Conservation (phyloP, 2,797 vertebrate species). For the Crenuchus spilurus region DNA sequence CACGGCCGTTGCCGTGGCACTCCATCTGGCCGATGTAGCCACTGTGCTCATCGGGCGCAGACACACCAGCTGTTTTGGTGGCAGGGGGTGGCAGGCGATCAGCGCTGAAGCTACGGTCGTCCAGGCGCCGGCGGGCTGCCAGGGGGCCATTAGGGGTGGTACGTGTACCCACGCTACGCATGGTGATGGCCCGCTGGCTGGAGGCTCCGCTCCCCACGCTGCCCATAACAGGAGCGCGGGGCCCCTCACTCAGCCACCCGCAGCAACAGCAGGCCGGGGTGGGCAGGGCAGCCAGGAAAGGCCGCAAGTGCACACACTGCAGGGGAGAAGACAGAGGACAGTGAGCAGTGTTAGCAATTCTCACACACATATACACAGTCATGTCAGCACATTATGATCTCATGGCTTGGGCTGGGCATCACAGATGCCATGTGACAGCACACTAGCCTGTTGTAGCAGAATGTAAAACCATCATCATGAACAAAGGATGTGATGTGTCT, state of each 20-base stretch:
- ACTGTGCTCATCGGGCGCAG: slow-evolving; percentile 49
- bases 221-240: slow-evolving; percentile 74
- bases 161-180: slow-evolving; percentile 86
- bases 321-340: slow-evolving; percentile 8
- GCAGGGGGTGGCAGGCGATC: slow-evolving; percentile 61
- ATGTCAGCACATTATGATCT: not conserved
- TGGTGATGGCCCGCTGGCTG: slow-evolving; percentile 83
- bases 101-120: slow-evolving; percentile 78
- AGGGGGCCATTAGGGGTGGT: slow-evolving; percentile 73
- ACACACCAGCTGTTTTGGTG: slow-evolving; percentile 54
- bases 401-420: not conserved
- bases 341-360: not conserved
- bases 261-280: slow-evolving; percentile 43
- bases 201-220: slow-evolving; percentile 84
- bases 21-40: slow-evolving; percentile 29
- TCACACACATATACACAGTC: not conserved
- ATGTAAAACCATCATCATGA: too few species aligned
- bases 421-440: too few species aligned
- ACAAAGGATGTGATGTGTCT: too few species aligned
- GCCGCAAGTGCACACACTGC: slow-evolving; percentile 51
- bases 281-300: slow-evolving; percentile 26
- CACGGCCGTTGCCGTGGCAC: slow-evolving; percentile 19
- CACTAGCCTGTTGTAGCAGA: too few species aligned
- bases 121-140: slow-evolving; percentile 64
- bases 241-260: slow-evolving; percentile 54